These are phyloP conservation scores for Nannoperca australis DNA, from an alignment of 2,797 vertebrate species.

Conservation along the genomic window DNA sequence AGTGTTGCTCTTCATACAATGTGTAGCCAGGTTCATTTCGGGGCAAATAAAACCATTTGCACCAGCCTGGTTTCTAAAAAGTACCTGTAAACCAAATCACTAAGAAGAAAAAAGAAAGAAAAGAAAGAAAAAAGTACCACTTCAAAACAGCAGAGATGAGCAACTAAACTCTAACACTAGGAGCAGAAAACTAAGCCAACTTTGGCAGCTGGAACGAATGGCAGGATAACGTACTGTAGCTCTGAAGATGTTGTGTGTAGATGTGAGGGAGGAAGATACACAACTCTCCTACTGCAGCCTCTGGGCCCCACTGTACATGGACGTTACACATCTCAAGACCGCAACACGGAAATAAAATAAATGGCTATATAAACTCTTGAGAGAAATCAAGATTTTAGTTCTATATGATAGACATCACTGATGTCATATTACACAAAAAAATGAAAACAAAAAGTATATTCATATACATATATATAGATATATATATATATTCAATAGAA, in stretches of 20 bases:
- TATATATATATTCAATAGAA: constrained; percentile 86
- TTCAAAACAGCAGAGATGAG: constrained; percentile 83
- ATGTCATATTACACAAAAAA: constrained; percentile 96
- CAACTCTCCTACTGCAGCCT: constrained; percentile 93
- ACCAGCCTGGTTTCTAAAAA: constrained; percentile 84
- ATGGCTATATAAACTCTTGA: constrained; percentile 98
- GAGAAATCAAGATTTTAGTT: constrained; percentile 99
- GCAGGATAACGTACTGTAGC: constrained; percentile 84
- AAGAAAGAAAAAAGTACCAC: constrained; percentile 84
- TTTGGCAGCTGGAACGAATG: constrained; percentile 88
- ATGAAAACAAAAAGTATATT: constrained; percentile 80
- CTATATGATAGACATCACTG: constrained; percentile 99
- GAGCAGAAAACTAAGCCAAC: constrained; percentile 67
- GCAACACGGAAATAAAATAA: constrained; percentile 87
- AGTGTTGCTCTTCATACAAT: constrained; percentile 88
- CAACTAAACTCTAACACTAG: constrained; percentile 80
- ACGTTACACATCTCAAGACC: constrained; percentile 90
- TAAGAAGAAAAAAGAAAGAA: too few relatives aligned
- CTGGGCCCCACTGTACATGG: constrained; percentile 88
- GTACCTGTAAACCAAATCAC: constrained; percentile 97
- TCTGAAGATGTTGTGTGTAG: constrained; percentile 86
- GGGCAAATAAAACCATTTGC: constrained; percentile 87
- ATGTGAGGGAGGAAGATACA: constrained; percentile 84
- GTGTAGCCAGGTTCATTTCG: constrained; percentile 80
- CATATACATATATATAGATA: constrained; percentile 70